A percentile compares a stretch with the other conserved stretches of the same genome.
These are phyloP conservation scores for Hozukius guyotensis DNA, from an alignment of 2,797 vertebrate species.

Conservation along the genomic window DNA sequence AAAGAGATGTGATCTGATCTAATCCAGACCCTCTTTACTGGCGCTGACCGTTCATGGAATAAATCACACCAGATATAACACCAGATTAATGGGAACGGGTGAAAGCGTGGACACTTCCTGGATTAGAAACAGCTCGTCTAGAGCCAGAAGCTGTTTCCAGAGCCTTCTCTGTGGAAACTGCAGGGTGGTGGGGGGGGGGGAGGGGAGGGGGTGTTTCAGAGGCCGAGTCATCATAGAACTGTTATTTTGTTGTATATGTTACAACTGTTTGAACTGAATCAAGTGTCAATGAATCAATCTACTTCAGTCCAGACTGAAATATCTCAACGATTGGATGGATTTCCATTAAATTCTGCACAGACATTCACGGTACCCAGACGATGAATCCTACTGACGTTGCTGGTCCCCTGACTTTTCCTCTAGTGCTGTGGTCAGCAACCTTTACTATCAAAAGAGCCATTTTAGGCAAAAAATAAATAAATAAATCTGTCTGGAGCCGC, in stretches of 20 bases:
- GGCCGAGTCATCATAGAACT: background rate
- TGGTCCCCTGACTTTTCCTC: background rate
- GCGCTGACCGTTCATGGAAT: slow-evolving; percentile 46
- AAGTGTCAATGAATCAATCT: background rate
- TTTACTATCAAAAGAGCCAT: too few species aligned
- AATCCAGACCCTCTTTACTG: slow-evolving; percentile 45
- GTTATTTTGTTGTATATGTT: background rate
- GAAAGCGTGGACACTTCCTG: slow-evolving; percentile 26
- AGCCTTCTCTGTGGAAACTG: background rate
- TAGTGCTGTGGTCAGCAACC: background rate
- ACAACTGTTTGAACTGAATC: background rate
- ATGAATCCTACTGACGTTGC: background rate
- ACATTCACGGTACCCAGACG: background rate
- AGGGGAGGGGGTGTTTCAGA: background rate
- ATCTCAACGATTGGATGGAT: background rate
- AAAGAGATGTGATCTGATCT: slow-evolving; percentile 60
- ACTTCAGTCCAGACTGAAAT: background rate
- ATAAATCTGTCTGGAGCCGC: too few species aligned
- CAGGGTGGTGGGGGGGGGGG: background rate
- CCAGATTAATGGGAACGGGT: slow-evolving; percentile 41
- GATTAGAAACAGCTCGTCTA: slow-evolving; percentile 32
- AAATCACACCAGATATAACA: slow-evolving; percentile 45
- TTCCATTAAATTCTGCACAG: background rate
- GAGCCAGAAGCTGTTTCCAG: slow-evolving; percentile 11
- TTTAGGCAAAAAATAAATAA: too few species aligned